Evolutionary conservation across 2,113 vertebrate species (phyloP), one percentile per base, ranked within the genome.

Genomic region (Dolichotis patagonum): DNA sequence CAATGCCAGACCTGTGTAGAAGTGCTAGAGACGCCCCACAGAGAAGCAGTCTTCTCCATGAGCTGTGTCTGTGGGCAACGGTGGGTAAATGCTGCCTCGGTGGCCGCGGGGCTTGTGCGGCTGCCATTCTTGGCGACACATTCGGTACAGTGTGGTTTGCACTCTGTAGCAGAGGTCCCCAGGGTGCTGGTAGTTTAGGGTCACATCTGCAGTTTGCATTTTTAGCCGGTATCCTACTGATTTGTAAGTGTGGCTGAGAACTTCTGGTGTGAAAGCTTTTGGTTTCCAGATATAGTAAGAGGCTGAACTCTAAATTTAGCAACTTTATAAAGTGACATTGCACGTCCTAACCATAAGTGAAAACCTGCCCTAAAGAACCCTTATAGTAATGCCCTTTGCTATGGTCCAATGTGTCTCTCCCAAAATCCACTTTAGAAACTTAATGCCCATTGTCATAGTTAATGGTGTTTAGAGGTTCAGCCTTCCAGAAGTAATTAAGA

Each of bases 41-140:
- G 38, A 26, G 78, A 91, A 86, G 26, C 5, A 4, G 0, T 49
- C 71, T 41, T 84, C 58, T 75, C 83, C 11, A 56, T 30, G 71
- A 71, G 75, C 46, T 65, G 11, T 62, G 81, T 7, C 54, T 26
- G 26, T 13, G 3, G 4, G 28, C 11, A 11, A 13, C 52, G 12
- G 17, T 20, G 32, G 2, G 7, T 22, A 54, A 52, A 16, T 3
- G 35, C 30, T 35, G 78, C 20, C 26, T 3, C 28, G 10, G 13
- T 5, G 58, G 13, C 10, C 30, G 1, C 3, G 35, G 43, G 43
- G 32, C 16, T 3, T 20, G 46, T 16, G 19, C 26, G 43, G 12
- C 13, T 28, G 32, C 58, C 7, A 0, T 35, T 46, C 3, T 54
- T 41, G 2, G 32, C 3, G 5, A 10, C 13, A 13, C 35, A 0